Conservation (phyloP, 2,888 invertebrate genomes). For the Molanna angustata region DNA sequence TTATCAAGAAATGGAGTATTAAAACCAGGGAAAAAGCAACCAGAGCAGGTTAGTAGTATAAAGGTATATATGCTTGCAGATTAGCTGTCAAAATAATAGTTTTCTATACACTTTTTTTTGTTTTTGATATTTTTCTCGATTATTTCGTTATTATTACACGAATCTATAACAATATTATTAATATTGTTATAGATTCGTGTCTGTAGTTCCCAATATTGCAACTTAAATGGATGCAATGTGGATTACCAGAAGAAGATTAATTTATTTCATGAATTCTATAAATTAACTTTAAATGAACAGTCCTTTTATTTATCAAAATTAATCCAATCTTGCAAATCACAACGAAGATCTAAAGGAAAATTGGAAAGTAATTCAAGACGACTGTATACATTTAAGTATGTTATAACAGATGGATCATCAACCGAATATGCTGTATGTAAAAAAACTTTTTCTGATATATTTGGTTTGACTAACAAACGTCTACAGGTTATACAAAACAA, state of each 20-base stretch:
- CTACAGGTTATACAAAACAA: neutral
- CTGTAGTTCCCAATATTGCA: neutral
- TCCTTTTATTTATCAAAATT: neutral
- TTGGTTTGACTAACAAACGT: neutral
- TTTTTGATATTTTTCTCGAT: conserved; percentile 2
- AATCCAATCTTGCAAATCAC: neutral
- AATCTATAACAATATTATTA: neutral
- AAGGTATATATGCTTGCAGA: neutral
- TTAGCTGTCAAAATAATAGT: neutral
- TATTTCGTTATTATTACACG: conserved; percentile 1
- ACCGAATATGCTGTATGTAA: conserved; percentile 2
- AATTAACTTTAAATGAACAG: neutral
- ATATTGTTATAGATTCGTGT: neutral
- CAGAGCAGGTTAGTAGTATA: neutral
- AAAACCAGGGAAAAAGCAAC: neutral
- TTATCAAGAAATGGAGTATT: neutral
- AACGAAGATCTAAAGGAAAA: neutral
- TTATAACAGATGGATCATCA: neutral
- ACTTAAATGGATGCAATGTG: neutral
- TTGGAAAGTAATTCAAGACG: neutral
- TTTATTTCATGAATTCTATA: conserved; percentile 1
- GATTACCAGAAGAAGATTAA: neutral
- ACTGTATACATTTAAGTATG: neutral
- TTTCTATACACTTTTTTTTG: neutral
- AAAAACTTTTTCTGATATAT: conserved; percentile 4